Percentiles rank a stretch among this genome's conserved stretches.
Evolutionary conservation across 2,113 vertebrate species (phyloP).

Genomic region (Urocitellus parryii): DNA sequence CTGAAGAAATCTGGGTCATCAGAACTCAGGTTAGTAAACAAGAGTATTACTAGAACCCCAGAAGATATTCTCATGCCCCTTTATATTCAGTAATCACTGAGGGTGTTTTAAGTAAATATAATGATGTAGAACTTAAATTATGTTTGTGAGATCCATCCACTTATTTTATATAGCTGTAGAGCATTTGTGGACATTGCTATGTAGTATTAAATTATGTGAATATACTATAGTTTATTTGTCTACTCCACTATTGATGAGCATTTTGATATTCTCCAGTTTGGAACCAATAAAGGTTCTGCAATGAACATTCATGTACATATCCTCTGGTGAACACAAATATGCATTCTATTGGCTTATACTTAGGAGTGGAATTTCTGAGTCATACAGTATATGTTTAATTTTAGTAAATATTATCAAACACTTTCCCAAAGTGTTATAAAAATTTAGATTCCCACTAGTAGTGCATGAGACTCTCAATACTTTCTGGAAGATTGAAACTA

Average conservation of each 20-base stretch:
- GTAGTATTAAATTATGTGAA: neutral
- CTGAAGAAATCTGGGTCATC: neutral
- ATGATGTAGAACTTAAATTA: neutral
- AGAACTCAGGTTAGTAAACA: neutral
- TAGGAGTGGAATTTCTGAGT: neutral
- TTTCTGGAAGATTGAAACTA: slow-evolving; percentile 25
- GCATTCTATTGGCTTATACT: neutral
- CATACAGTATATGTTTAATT: neutral
- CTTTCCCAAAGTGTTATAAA: slow-evolving; percentile 6
- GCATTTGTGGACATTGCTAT: neutral
- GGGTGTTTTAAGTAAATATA: slow-evolving; percentile 12
- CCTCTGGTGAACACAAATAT: neutral
- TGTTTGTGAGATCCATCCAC: neutral
- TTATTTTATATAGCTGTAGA: neutral
- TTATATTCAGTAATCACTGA: neutral
- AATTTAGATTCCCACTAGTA: slow-evolving; percentile 42
- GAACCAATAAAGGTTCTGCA: neutral
- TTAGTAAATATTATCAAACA: slow-evolving; percentile 44
- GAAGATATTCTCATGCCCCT: neutral
- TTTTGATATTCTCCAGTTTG: neutral
- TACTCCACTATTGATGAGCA: neutral
- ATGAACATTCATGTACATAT: neutral
- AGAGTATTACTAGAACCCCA: neutral
- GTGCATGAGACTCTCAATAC: neutral
- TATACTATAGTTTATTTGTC: neutral